Base-by-base conservation (phyloP, 2,888 invertebrate species). In the Prosapia bicincta region DNA sequence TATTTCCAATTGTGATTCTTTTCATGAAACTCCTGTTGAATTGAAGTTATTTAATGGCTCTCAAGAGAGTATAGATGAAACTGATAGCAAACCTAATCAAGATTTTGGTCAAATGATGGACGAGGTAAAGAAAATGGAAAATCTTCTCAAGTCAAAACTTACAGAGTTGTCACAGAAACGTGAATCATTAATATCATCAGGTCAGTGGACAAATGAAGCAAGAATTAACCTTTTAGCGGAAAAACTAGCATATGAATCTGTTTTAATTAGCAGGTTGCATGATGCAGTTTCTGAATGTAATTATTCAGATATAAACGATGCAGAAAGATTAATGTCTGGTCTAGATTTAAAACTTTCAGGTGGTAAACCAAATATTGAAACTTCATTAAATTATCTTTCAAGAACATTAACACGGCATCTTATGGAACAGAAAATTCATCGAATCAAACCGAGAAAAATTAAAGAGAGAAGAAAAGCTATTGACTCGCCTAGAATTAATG, bases 201-300 rank as follows among this genome's bases (percentile, higher is more conserved):
- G 91, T 75, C 89, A 91, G 81, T 86, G 93, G 79, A 91, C 92
- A 73, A 89, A 89, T 76, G 88, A 89, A 69, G 90, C 90, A 79
- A 90, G 90, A 82, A 85, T 92, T 79, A 90, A 92, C 82, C 87
- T 94, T 74, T 85, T 93, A 74, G 93, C 94, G 0, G 94, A 94
- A 84, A 91, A 93, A 82, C 87, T 94, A 24, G 93, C 94, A 0
- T 94, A 91, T 83, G 94, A 95, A 85, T 91, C 92, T 76, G 90
- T 93, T 26, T 87, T 92, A 76, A 88, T 92, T 76, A 88, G 90
- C 78, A 87, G 90, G 81, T 89, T 92, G 79, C 89, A 90, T 80
- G 91, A 92, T 83, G 91, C 92, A 70, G 86, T 92, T 71, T 86
- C 87, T 76, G 87, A 88, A 65, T 87, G 88, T 25, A 87, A 88